These are phyloP conservation scores for Calephelis perditalis DNA, from an alignment of 2,888 invertebrate genomes.

Conservation along the genomic window DNA sequence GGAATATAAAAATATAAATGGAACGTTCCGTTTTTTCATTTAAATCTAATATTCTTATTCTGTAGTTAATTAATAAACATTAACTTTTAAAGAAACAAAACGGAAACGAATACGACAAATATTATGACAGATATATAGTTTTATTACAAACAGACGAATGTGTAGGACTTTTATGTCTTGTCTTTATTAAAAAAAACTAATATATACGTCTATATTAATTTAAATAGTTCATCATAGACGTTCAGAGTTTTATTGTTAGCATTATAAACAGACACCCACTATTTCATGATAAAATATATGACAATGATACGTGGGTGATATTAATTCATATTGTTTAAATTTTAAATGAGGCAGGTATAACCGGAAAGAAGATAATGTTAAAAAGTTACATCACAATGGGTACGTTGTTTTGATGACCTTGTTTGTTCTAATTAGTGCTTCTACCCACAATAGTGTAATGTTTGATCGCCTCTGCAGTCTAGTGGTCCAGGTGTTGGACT, in stretches of 20 bases:
- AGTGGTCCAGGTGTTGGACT: no score
- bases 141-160: neutral
- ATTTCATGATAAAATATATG: conserved; percentile 38
- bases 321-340: conserved; percentile 55
- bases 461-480: no score
- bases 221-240: conserved; percentile 7
- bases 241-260: conserved; percentile 9
- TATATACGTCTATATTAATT: conserved; percentile 9
- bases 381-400: conserved; percentile 1
- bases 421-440: conserved; percentile 1
- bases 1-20: conserved; percentile 8
- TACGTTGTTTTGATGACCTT: neutral
- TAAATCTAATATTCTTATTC: neutral
- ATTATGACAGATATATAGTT: conserved; percentile 2
- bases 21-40: neutral
- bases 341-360: conserved; percentile 47
- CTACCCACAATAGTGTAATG: neutral
- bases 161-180: conserved; percentile 1
- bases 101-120: neutral
- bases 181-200: conserved; percentile 5
- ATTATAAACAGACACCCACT: conserved; percentile 41
- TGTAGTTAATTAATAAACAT: neutral
- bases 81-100: no score
- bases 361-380: conserved; percentile 11
- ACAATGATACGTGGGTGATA: conserved; percentile 71